These are phyloP conservation scores for Campoletis sonorensis DNA, from an alignment of 1,140 invertebrate species.

Conservation along the genomic window DNA sequence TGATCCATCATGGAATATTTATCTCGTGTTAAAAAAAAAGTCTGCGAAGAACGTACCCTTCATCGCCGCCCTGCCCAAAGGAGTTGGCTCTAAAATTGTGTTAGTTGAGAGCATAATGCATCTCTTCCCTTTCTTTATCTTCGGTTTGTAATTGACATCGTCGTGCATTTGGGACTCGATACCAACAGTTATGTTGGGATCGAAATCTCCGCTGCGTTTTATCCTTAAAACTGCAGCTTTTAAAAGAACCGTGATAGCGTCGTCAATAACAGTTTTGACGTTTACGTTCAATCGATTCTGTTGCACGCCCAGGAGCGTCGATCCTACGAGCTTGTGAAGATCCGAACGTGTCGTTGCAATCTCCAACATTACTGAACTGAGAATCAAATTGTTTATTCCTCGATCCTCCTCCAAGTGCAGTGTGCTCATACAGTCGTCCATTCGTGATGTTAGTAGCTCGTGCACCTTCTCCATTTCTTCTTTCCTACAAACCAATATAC, in stretches of 20 bases:
- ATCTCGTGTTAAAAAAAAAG: neutral
- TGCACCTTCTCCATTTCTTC: slow-evolving; percentile 78
- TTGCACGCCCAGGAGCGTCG: slow-evolving; percentile 82
- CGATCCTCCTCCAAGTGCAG: slow-evolving; percentile 78
- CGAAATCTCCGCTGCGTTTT: slow-evolving; percentile 49
- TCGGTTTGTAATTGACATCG: slow-evolving; percentile 24
- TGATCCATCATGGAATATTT: neutral
- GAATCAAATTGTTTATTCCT: slow-evolving; percentile 80
- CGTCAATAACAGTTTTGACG: slow-evolving; percentile 79
- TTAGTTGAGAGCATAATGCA: slow-evolving; percentile 67
- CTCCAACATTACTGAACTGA: slow-evolving; percentile 83
- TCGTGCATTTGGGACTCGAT: slow-evolving; percentile 63
- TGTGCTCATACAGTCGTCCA: slow-evolving; percentile 84
- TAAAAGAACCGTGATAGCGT: slow-evolving; percentile 78
- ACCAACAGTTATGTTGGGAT: slow-evolving; percentile 58
- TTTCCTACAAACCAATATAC: slow-evolving; percentile 82
- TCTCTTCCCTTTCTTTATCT: slow-evolving; percentile 60
- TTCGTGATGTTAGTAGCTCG: slow-evolving; percentile 80
- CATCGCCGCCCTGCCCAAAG: slow-evolving; percentile 87
- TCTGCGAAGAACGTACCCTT: slow-evolving; percentile 80
- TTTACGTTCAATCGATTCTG: slow-evolving; percentile 76
- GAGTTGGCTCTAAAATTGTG: slow-evolving; percentile 80
- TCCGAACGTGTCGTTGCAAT: slow-evolving; percentile 78
- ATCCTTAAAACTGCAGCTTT: slow-evolving; percentile 78
- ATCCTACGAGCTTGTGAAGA: slow-evolving; percentile 77